Base-by-base conservation (phyloP, 2,888 invertebrate species). In the Cabera pusaria region DNA sequence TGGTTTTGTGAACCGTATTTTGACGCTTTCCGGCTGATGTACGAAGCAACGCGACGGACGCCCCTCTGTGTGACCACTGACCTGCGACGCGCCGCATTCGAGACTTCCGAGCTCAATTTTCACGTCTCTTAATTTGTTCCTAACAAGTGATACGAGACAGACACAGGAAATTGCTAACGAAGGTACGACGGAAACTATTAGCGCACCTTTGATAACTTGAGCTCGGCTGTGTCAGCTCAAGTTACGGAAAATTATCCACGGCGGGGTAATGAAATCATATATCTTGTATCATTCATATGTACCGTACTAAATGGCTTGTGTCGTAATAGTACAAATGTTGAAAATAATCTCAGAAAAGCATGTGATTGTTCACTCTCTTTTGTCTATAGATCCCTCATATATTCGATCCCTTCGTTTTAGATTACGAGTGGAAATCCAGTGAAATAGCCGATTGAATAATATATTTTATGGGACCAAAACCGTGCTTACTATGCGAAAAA, bases 381-480 rank as follows among this genome's bases (percentile, higher is more conserved):
- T 62, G 65, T 65, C 58, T 69, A 71, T 71, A 71, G 72, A 75
- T 72, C 65, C 68, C 70, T 68, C 73, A 74, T 72, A 76, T 65
- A 76, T 77, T 75, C 69, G 64, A 76, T 75, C 69, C 74, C 64
- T 73, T 72, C 75, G 69, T 75, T 77, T 77, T 77, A 71, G 69
- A 73, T 76, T 76, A 69, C 59, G 54, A 72, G 66, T 70, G 65
- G 63, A 80, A 72, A 81, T 67, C 73, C 76, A 70, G 73, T 72
- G 65, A 74, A 77, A 82, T 80, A 73, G 72, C 67, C 81, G 72
- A 83, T 86, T 83, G 86, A 82, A 86, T 86, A 83, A 86, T 86
- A 86, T 82, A 83, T 81, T 82, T 85, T 81, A 83, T 82, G 73
- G 73, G 65, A 70, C 72, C 71, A 72, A 73, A 79, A 76, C 74